phyloP scores from a whole-genome alignment of 2,113 vertebrate genomes.

The Phyllopteryx taeniolatus region DNA sequence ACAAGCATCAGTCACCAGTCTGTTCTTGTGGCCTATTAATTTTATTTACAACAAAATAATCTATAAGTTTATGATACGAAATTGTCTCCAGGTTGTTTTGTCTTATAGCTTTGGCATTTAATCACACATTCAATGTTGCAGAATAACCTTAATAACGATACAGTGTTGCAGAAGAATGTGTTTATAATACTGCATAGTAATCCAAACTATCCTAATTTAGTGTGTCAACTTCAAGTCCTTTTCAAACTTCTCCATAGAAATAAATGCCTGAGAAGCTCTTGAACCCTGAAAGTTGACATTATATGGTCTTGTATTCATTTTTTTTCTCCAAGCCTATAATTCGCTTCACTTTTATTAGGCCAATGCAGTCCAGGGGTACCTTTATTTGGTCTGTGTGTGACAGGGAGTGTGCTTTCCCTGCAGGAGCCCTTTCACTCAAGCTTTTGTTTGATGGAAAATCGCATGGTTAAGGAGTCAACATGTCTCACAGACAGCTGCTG shows the following conservation, averaged over 20 bases:
- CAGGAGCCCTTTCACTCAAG: conserved; percentile 59
- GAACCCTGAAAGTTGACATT: background rate
- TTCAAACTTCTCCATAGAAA: background rate
- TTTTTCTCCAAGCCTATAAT: conserved; percentile 29
- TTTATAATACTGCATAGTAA: background rate
- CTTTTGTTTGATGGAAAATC: conserved; percentile 73
- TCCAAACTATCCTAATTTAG: background rate
- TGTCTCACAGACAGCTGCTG: conserved; percentile 70
- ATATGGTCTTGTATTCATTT: background rate
- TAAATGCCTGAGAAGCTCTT: background rate
- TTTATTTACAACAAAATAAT: background rate
- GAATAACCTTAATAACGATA: background rate
- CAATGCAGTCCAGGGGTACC: conserved; percentile 50
- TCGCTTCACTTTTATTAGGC: conserved; percentile 45
- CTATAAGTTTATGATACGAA: background rate
- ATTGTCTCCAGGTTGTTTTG: background rate
- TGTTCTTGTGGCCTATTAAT: background rate
- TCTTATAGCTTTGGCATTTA: background rate
- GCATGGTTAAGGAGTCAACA: conserved; percentile 69
- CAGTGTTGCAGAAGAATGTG: background rate
- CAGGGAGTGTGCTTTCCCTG: conserved; percentile 48
- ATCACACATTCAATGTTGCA: background rate
- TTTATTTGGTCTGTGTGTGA: conserved; percentile 14
- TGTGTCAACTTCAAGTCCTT: background rate
- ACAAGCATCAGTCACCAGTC: background rate